Evolutionary conservation across 1,140 invertebrate genomes (phyloP), one percentile per base, ranked within the genome.

Genomic region (Drosophila setifemur): DNA sequence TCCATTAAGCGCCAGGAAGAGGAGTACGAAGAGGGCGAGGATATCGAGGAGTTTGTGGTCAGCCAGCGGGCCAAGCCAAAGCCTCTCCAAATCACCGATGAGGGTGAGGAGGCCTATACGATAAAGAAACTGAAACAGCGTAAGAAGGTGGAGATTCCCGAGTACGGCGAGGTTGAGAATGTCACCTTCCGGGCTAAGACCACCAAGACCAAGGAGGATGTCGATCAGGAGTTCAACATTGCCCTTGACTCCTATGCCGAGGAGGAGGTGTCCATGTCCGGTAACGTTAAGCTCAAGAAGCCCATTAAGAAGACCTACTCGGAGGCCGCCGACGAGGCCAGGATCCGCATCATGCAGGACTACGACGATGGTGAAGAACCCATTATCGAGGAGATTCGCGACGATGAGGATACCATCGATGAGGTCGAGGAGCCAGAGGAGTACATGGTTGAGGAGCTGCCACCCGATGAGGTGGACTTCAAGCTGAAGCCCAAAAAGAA

Each of bases 141-240:
- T 40, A 93, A 93, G 83, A 90, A 92, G 67, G 92, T 93, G 33
- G 92, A 93, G 73, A 91, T 95, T 66, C 93, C 93, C 28, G 95
- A 96, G 91, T 91, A 94, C 25, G 93, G 93, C 1, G 94, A 95
- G 90, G 92, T 93, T 1, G 94, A 95, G 91, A 93, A 93, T 71
- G 95, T 96, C 2, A 95, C 93, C 11, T 95, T 96, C 90, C 93
- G 94, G 72, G 94, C 95, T 7, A 94, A 93, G 88, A 90, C 86
- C 3, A 94, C 93, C 3, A 94, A 94, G 91, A 95, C 93, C 2
- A 95, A 96, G 90, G 95, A 96, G 91, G 95, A 96, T 79, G 94
- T 96, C 4, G 95, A 96, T 88, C 95, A 96, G 91, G 95, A 96
- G 91, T 96, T 96, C 86, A 96, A 95, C 88, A 96, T 96, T 69